A percentile compares a stretch with the other conserved stretches of the same genome.
phyloP scores from a whole-genome alignment of 2,888 invertebrate species.

The Fragum fragum region DNA sequence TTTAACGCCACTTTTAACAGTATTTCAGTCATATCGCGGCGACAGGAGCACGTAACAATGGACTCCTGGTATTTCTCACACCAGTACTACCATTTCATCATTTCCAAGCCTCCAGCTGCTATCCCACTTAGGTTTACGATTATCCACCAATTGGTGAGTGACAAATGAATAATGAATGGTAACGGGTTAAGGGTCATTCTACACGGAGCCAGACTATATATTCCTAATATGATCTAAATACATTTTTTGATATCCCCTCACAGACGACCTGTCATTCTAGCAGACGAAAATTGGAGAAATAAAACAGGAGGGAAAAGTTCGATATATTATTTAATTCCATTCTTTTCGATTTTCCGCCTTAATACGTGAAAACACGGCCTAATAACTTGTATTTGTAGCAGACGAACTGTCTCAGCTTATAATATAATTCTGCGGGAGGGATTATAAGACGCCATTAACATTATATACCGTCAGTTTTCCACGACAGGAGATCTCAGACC shows the following conservation, averaged over 20 bases:
- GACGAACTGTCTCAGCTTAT: constrained; percentile 25
- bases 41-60: too few species aligned
- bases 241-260: constrained; percentile 3
- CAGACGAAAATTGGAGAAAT: constrained; percentile 28
- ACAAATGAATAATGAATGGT: too few species aligned
- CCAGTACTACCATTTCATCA: too few species aligned
- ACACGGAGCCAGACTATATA: neutral
- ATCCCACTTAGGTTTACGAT: too few species aligned
- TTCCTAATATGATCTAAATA: constrained; percentile 6
- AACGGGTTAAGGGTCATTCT: too few species aligned
- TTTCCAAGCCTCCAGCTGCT: too few species aligned
- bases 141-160: too few species aligned
- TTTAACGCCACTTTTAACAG: too few species aligned
- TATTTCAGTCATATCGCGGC: too few species aligned
- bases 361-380: constrained; percentile 15
- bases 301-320: constrained; percentile 21
- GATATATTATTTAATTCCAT: constrained; percentile 31
- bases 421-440: constrained; percentile 23
- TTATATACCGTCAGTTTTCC: neutral
- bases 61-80: too few species aligned
- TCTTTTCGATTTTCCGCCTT: constrained; percentile 4
- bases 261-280: constrained; percentile 23
- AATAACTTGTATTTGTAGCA: constrained; percentile 28
- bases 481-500: neutral
- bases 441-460: constrained; percentile 28